Evolutionary conservation across 2,888 invertebrate species (phyloP).

Genomic region (Epirrhoe alternata): DNA sequence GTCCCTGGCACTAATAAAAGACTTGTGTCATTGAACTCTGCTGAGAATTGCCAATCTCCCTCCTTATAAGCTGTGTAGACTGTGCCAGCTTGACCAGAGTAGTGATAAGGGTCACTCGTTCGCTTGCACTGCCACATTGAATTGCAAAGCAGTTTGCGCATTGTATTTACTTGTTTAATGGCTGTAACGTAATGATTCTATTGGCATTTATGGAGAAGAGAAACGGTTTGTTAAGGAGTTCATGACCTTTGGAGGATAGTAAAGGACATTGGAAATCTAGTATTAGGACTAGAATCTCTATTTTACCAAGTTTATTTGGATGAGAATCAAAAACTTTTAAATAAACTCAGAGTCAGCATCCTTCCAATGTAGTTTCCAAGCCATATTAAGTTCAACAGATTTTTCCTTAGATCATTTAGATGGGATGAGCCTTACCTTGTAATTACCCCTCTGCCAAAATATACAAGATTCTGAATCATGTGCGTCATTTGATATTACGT

Average conservation of each 20-base stretch:
- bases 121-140: constrained; percentile 66
- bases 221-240: constrained; percentile 52
- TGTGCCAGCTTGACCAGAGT: constrained; percentile 47
- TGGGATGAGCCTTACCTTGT: no score
- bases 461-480: no score
- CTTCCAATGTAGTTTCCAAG: no score
- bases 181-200: constrained; percentile 65
- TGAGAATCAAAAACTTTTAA: not conserved
- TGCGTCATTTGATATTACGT: no score
- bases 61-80: constrained; percentile 14
- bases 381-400: no score
- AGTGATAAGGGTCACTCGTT: constrained; percentile 71
- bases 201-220: constrained; percentile 67
- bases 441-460: no score
- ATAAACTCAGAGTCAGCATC: no score
- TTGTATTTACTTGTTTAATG: constrained; percentile 76
- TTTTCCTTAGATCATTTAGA: no score
- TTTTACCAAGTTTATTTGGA: no score
- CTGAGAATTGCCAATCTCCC: constrained; percentile 6
- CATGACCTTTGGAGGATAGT: constrained; percentile 22
- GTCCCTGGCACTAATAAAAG: not conserved
- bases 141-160: constrained; percentile 72
- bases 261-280: no score
- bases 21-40: not conserved
- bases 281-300: no score